A percentile compares a stretch with the other conserved stretches of the same genome.
phyloP scores from a whole-genome alignment of 1,140 invertebrate genomes.

The Drosophila setifemur region DNA sequence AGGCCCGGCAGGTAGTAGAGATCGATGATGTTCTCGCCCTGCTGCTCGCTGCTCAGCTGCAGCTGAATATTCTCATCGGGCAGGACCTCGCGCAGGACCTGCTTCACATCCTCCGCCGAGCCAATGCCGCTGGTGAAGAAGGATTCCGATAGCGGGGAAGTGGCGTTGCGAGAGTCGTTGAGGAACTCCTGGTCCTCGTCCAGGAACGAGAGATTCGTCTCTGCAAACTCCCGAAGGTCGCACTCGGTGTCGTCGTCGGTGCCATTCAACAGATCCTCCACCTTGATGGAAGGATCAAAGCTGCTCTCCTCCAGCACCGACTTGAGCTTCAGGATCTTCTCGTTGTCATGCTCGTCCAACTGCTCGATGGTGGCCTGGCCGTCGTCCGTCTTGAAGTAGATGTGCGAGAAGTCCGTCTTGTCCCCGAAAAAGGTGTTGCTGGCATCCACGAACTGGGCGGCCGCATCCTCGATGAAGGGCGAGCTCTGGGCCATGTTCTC shows the following conservation, averaged over 20 bases:
- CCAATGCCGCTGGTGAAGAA: slow-evolving; percentile 94
- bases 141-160: slow-evolving; percentile 89
- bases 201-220: slow-evolving; percentile 79
- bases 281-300: slow-evolving; percentile 74
- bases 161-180: slow-evolving; percentile 86
- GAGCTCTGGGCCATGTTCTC: slow-evolving; percentile 85
- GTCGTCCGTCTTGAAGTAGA: slow-evolving; percentile 68
- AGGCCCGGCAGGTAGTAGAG: slow-evolving; percentile 79
- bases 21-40: slow-evolving; percentile 78
- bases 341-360: slow-evolving; percentile 81
- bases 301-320: slow-evolving; percentile 75
- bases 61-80: slow-evolving; percentile 86
- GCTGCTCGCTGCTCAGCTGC: slow-evolving; percentile 63
- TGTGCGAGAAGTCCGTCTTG: slow-evolving; percentile 71
- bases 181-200: slow-evolving; percentile 83
- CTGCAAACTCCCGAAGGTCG: slow-evolving; percentile 77
- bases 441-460: slow-evolving; percentile 73
- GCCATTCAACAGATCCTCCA: slow-evolving; percentile 73
- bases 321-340: slow-evolving; percentile 84
- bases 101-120: slow-evolving; percentile 91
- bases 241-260: slow-evolving; percentile 68
- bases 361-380: slow-evolving; percentile 37
- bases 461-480: slow-evolving; percentile 80
- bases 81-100: slow-evolving; percentile 90
- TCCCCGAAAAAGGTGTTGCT: slow-evolving; percentile 77